A percentile compares a stretch with the other conserved stretches of the same genome.
phyloP scores from a whole-genome alignment of 1,140 invertebrate species.

The Tetragnatha versicolor region DNA sequence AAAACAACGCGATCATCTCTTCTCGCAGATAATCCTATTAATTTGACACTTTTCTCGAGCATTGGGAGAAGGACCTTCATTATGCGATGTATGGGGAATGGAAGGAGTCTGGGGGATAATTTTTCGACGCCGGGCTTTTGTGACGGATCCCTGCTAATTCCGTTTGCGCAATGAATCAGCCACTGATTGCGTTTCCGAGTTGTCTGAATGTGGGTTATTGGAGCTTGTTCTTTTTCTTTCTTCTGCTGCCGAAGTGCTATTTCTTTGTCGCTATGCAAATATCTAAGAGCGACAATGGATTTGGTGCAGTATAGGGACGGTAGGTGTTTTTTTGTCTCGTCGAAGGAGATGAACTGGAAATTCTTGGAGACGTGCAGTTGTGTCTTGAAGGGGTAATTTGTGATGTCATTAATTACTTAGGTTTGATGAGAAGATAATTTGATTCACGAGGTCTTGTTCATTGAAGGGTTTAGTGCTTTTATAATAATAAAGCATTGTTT shows the following conservation, averaged over 20 bases:
- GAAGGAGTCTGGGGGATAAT: slow-evolving; percentile 20
- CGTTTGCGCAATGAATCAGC: slow-evolving; percentile 40
- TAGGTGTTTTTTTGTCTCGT: too few species aligned
- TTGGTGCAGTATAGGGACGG: too few species aligned
- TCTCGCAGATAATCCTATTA: slow-evolving; percentile 35
- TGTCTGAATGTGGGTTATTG: too few species aligned
- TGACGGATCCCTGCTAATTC: slow-evolving; percentile 25
- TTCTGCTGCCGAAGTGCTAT: not conserved
- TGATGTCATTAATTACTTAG: too few species aligned
- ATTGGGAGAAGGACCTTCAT: not conserved
- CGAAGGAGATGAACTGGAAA: too few species aligned
- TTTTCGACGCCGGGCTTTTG: slow-evolving; percentile 1
- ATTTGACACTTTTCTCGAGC: slow-evolving; percentile 16
- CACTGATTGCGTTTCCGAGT: slow-evolving; percentile 34
- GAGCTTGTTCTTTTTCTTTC: not conserved
- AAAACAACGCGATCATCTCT: slow-evolving; percentile 16
- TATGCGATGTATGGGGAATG: not conserved
- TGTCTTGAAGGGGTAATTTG: too few species aligned
- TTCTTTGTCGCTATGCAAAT: slow-evolving; percentile 29
- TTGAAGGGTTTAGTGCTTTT: too few species aligned
- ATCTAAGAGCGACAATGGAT: too few species aligned
- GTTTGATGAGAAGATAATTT: too few species aligned
- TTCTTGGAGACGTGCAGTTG: too few species aligned
- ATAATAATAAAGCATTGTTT: too few species aligned
- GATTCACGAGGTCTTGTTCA: too few species aligned